These are phyloP conservation scores for Thaumetopoea pityocampa DNA, from an alignment of 1,140 invertebrate genomes.

Conservation along the genomic window DNA sequence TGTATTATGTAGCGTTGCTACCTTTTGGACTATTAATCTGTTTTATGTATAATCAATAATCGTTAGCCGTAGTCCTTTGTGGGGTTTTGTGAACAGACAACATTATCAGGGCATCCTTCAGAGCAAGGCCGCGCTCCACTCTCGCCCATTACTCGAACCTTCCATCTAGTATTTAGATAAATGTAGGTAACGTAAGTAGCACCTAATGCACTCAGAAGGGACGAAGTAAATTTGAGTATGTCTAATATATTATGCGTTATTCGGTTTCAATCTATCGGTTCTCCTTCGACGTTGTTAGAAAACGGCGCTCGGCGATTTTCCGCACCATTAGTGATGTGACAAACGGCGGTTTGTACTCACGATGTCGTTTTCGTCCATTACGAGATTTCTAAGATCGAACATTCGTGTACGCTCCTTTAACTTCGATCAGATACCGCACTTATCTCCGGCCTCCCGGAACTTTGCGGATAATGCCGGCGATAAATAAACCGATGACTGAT, in stretches of 20 bases:
- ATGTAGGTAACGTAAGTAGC: slow-evolving; percentile 7
- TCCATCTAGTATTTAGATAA: slow-evolving; percentile 15
- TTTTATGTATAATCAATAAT: slow-evolving; percentile 14
- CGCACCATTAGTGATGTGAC: slow-evolving; percentile 59
- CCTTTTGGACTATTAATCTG: slow-evolving; percentile 9
- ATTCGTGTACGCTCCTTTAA: slow-evolving; percentile 46
- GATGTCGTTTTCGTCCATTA: slow-evolving; percentile 61
- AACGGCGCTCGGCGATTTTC: slow-evolving; percentile 58
- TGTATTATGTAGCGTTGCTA: neutral
- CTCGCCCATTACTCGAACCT: slow-evolving; percentile 4
- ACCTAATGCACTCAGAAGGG: slow-evolving; percentile 2
- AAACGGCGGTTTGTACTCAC: slow-evolving; percentile 59
- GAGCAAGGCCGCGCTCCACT: slow-evolving; percentile 3
- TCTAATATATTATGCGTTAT: slow-evolving; percentile 33
- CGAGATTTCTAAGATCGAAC: slow-evolving; percentile 47
- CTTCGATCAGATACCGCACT: slow-evolving; percentile 29
- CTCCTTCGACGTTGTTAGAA: slow-evolving; percentile 33
- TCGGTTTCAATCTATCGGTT: slow-evolving; percentile 46
- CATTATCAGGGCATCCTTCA: slow-evolving; percentile 15
- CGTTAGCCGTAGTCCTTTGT: slow-evolving; percentile 11
- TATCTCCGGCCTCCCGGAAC: slow-evolving; percentile 21
- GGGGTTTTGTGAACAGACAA: slow-evolving; percentile 9
- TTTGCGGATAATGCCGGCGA: slow-evolving; percentile 1
- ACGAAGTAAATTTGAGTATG: slow-evolving; percentile 9
- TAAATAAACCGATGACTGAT: slow-evolving; percentile 1